These are phyloP conservation scores for Acholoe squamosa DNA, from an alignment of 2,888 invertebrate species.

Conservation along the genomic window DNA sequence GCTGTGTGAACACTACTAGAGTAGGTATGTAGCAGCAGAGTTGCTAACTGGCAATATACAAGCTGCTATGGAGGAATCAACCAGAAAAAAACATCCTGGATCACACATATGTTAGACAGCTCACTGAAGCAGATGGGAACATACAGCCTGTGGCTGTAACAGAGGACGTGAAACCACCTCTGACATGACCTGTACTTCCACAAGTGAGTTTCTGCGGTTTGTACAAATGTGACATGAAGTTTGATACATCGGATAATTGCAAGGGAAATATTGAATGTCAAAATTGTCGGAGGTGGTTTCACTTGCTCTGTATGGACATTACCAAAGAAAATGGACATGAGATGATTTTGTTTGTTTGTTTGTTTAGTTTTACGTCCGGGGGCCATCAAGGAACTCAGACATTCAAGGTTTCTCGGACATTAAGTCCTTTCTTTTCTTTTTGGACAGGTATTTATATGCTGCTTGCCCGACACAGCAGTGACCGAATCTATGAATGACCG, in stretches of 20 bases:
- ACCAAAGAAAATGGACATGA: neutral
- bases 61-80: neutral
- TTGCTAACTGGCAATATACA: neutral
- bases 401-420: too few relatives aligned
- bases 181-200: neutral
- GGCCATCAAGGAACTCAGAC: too few relatives aligned
- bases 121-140: neutral
- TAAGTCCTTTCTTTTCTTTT: too few relatives aligned
- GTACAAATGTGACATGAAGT: neutral
- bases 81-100: neutral
- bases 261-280: neutral
- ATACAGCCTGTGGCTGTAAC: neutral
- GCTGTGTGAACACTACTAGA: neutral
- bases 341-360: neutral
- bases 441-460: neutral
- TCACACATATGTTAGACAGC: neutral
- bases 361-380: neutral
- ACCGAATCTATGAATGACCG: too few relatives aligned
- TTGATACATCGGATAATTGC: neutral
- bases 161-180: neutral
- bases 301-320: neutral
- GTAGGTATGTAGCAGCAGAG: neutral
- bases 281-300: neutral
- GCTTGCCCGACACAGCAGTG: neutral
- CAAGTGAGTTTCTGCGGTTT: neutral